These are phyloP conservation scores for Agrochola macilenta DNA, from an alignment of 2,888 invertebrate genomes.

Conservation along the genomic window DNA sequence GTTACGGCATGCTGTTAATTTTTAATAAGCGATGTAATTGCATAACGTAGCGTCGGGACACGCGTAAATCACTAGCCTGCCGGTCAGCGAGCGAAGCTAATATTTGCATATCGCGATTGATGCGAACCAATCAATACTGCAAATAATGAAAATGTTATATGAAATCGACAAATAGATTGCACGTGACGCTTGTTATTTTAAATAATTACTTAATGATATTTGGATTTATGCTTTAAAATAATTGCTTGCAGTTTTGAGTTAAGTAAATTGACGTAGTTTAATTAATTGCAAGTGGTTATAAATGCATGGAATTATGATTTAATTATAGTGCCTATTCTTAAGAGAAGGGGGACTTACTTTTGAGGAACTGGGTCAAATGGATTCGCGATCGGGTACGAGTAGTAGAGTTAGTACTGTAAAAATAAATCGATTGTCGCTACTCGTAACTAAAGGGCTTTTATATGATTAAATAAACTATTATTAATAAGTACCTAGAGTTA, in stretches of 20 bases:
- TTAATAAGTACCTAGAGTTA: neutral
- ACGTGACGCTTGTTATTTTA: conserved; percentile 72
- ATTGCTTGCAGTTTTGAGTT: conserved; percentile 17
- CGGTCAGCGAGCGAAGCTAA: conserved; percentile 85
- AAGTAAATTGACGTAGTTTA: conserved; percentile 24
- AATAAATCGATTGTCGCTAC: too few species aligned
- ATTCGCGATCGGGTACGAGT: neutral
- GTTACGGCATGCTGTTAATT: conserved; percentile 76
- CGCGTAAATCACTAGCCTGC: conserved; percentile 83
- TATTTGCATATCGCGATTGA: conserved; percentile 90
- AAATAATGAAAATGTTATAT: conserved; percentile 88
- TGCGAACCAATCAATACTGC: conserved; percentile 89
- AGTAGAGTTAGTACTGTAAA: neutral
- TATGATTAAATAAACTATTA: neutral
- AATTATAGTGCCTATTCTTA: neutral
- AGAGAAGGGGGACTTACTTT: neutral
- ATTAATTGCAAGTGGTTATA: conserved; percentile 35
- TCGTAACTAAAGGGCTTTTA: neutral
- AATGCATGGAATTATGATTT: conserved; percentile 15
- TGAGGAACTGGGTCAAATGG: neutral
- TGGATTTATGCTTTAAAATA: conserved; percentile 45
- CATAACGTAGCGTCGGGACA: conserved; percentile 85
- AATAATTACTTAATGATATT: conserved; percentile 68
- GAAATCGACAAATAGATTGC: conserved; percentile 84
- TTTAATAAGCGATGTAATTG: conserved; percentile 89